phyloP scores from a whole-genome alignment of 2,888 invertebrate species.

The Patella ulyssiponensis region DNA sequence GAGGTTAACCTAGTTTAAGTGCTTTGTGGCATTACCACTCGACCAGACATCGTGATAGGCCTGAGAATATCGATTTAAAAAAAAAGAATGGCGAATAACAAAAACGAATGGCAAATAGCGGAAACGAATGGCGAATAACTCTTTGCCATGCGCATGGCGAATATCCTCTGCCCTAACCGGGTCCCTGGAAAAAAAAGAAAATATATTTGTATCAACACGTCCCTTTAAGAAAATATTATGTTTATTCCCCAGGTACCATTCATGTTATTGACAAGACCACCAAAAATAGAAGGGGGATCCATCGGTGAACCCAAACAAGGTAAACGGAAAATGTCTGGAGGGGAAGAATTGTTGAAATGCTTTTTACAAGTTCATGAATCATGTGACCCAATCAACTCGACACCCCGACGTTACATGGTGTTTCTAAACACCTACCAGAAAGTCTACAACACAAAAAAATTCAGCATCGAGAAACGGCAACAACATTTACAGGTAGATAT shows the following conservation, averaged over 20 bases:
- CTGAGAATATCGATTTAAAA: no score
- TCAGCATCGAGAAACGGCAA: slow-evolving; percentile 77
- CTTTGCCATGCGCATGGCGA: no score
- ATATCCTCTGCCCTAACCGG: no score
- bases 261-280: slow-evolving; percentile 67
- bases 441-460: slow-evolving; percentile 79
- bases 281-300: slow-evolving; percentile 66
- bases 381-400: slow-evolving; percentile 61
- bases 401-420: slow-evolving; percentile 75
- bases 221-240: neutral
- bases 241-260: slow-evolving; percentile 68
- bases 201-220: no score
- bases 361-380: slow-evolving; percentile 74
- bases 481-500: slow-evolving; percentile 78
- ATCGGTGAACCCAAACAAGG: slow-evolving; percentile 58
- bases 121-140: no score
- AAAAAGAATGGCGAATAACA: no score
- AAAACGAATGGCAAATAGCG: no score
- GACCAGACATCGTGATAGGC: no score
- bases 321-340: slow-evolving; percentile 67
- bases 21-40: no score
- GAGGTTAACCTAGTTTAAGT: no score
- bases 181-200: no score
- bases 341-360: slow-evolving; percentile 70
- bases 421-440: slow-evolving; percentile 74